phyloP scores from a whole-genome alignment of 2,797 vertebrate species.

The Catostomus latipinnis region DNA sequence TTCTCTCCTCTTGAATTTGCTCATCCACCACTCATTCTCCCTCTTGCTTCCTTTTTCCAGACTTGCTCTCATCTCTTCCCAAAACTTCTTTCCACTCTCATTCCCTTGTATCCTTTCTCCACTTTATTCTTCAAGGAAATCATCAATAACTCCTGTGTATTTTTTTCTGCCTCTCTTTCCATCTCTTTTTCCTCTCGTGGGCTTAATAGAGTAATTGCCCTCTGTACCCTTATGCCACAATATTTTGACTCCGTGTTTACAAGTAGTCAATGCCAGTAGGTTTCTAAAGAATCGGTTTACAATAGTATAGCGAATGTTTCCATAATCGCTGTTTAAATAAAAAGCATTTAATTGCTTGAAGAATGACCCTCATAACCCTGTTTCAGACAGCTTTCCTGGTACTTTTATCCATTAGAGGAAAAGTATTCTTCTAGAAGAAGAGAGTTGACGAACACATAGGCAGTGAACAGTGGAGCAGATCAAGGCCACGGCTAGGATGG shows the following conservation, averaged over 20 bases:
- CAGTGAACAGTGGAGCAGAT: slow-evolving; percentile 34
- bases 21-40: slow-evolving; percentile 41
- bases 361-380: slow-evolving; percentile 36
- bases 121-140: slow-evolving; percentile 13
- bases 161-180: not conserved
- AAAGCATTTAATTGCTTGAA: slow-evolving; percentile 38
- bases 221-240: not conserved
- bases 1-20: slow-evolving; percentile 34
- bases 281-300: slow-evolving; percentile 18
- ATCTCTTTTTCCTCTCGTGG: not conserved
- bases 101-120: not conserved
- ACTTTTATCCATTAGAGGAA: slow-evolving; percentile 14
- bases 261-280: not conserved
- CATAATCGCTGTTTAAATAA: slow-evolving; percentile 21
- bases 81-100: slow-evolving; percentile 3
- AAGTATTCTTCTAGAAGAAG: slow-evolving; percentile 42
- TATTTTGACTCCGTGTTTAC: not conserved
- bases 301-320: slow-evolving; percentile 1
- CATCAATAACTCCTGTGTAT: not conserved
- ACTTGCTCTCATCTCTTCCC: slow-evolving; percentile 12
- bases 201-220: slow-evolving; percentile 12
- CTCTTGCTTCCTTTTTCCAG: slow-evolving; percentile 41
- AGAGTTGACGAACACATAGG: slow-evolving; percentile 25
- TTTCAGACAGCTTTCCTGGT: slow-evolving; percentile 7
- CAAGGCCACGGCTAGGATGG: slow-evolving; percentile 25